phyloP scores from a whole-genome alignment of 2,113 vertebrate genomes.

The Fulmarus glacialis region DNA sequence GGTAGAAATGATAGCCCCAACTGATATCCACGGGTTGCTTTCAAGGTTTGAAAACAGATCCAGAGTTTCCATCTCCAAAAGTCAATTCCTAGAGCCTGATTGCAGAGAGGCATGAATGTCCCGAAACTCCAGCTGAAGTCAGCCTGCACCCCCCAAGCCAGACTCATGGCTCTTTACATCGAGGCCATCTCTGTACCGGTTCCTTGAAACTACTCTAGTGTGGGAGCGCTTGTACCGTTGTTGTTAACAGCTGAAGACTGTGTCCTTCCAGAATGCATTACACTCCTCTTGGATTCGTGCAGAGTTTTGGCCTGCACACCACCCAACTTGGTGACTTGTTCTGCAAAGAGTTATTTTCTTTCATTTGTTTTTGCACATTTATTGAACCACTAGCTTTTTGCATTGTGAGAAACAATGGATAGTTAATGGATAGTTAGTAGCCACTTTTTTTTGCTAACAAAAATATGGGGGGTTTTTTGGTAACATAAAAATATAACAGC shows the following conservation, averaged over 20 bases:
- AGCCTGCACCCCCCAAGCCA: background rate
- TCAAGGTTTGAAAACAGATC: background rate
- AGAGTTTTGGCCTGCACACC: background rate
- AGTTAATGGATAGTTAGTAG: background rate
- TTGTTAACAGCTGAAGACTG: background rate
- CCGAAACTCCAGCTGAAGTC: background rate
- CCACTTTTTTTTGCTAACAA: background rate
- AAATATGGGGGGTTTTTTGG: fast-evolving
- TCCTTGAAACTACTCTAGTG: background rate
- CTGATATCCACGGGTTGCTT: background rate
- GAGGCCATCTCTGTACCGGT: background rate
- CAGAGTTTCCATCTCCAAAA: background rate
- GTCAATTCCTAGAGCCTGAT: background rate
- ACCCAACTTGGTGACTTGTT: background rate
- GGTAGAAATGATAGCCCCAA: background rate
- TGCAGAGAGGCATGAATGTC: background rate
- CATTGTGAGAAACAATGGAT: background rate
- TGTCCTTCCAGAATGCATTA: background rate
- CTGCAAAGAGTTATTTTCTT: background rate
- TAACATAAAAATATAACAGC: background rate
- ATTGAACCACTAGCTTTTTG: background rate
- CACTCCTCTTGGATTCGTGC: background rate
- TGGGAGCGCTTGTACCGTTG: background rate
- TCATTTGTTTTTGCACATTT: background rate
- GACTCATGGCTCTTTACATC: background rate